Evolutionary conservation across 2,797 vertebrate species (phyloP), one percentile per base, ranked within the genome.

Genomic region (Euthynnus affinis): DNA sequence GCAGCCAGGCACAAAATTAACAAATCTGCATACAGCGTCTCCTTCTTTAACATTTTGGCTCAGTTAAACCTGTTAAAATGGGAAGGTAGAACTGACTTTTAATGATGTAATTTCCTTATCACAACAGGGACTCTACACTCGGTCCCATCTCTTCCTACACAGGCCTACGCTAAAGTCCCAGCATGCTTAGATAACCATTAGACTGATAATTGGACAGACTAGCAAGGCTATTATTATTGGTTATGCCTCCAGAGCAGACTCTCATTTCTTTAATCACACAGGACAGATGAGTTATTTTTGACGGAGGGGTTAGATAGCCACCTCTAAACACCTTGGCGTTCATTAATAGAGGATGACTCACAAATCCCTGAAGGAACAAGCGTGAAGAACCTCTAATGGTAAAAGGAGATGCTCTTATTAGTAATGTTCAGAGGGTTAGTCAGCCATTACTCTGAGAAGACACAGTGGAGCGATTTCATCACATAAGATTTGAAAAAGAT

Each of bases 1-100:
- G 34, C 78, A 88, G 55, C 78, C 83, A 78, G 70, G 80, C 83
- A 78, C 70, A 90, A 87, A 89, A 89, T 83, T 60, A 88, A 79
- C 67, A 85, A 72, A 83, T 75, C 72, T 69, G 34, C 62, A 48
- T 53, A 48, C 37, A 62, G 44, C 13, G 0, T 83, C 37, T 70
- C 40, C 53, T 27, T 13, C 49, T 7, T 74, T 27, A 58, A 78
- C 72, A 70, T 75, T 69, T 53, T 48, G 60, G 49, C 66, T 84
- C 55, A 67, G 74, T 48, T 73, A 58, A 59, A 84, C 83, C 22
- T 73, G 57, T 9, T 29, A 12, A 71, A 84, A 60, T 37, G 58
- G 25, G 12, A 59, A 37, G 32, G 18, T 42, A 27, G 22, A 74
- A 59, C n/a, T 69, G 49, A 83, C 71, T 83, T 62, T 18, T 52